phyloP scores from a whole-genome alignment of 2,113 vertebrate genomes.

The Tachycineta bicolor region DNA sequence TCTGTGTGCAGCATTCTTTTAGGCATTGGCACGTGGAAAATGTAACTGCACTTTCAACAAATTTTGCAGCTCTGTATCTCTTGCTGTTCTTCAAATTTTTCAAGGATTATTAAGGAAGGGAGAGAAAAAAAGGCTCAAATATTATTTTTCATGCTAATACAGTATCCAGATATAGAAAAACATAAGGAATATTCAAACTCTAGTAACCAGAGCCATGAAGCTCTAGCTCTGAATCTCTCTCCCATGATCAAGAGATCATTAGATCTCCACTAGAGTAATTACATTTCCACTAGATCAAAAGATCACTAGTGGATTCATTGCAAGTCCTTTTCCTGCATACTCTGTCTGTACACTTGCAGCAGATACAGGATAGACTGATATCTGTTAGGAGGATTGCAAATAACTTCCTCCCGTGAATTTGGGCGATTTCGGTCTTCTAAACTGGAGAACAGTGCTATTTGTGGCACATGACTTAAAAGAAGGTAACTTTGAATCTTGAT shows the following conservation, averaged over 20 bases:
- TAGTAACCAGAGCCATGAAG: not conserved
- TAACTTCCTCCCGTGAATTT: not conserved
- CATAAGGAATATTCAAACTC: not conserved
- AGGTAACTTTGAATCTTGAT: not conserved
- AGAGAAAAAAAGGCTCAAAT: not conserved
- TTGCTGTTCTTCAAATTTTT: not conserved
- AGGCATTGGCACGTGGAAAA: not conserved
- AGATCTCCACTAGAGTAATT: too few species aligned
- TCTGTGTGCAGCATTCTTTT: not conserved
- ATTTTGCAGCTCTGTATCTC: not conserved
- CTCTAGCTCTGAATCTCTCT: not conserved
- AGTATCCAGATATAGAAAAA: not conserved
- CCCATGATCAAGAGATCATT: not conserved
- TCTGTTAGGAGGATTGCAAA: not conserved
- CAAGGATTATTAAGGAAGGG: not conserved
- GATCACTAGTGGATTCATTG: not conserved
- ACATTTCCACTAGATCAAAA: too few species aligned
- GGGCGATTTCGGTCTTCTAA: not conserved
- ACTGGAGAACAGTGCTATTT: not conserved
- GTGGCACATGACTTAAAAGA: not conserved
- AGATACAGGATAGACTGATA: not conserved
- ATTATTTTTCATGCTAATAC: not conserved
- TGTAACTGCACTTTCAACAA: not conserved
- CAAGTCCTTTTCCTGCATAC: not conserved
- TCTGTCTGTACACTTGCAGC: not conserved